Conservation (phyloP, 2,888 invertebrate genomes). For the Choreutis nemorana region DNA sequence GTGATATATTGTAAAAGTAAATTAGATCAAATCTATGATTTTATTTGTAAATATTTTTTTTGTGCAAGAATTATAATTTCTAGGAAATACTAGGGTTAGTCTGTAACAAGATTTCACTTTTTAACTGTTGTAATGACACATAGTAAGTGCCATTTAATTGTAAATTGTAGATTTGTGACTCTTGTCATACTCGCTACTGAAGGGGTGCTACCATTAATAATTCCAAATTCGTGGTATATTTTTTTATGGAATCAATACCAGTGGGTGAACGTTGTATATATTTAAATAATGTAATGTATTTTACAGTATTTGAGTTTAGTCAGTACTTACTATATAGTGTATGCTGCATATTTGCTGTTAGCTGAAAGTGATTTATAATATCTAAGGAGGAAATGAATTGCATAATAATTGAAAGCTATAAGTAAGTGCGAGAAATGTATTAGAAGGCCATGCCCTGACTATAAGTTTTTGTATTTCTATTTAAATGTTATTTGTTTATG, state of each 20-base stretch:
- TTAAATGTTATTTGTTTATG: slow-evolving; percentile 69
- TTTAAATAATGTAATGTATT: slow-evolving; percentile 57
- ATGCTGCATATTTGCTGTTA: slow-evolving; percentile 58
- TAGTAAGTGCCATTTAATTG: slow-evolving; percentile 63
- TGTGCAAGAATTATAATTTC: slow-evolving; percentile 48
- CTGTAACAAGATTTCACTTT: slow-evolving; percentile 66
- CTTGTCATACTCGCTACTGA: slow-evolving; percentile 68
- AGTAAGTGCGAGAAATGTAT: slow-evolving; percentile 55
- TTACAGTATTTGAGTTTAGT: slow-evolving; percentile 64
- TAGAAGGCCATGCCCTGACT: slow-evolving; percentile 56
- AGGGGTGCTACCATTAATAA: slow-evolving; percentile 69
- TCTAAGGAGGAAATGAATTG: slow-evolving; percentile 55
- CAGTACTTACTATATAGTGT: slow-evolving; percentile 63
- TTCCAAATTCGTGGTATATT: slow-evolving; percentile 64
- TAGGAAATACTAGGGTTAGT: slow-evolving; percentile 57
- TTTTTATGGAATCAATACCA: slow-evolving; percentile 64
- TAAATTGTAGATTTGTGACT: slow-evolving; percentile 65
- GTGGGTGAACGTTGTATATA: slow-evolving; percentile 63
- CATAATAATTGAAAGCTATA: slow-evolving; percentile 63
- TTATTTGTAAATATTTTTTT: slow-evolving; percentile 56
- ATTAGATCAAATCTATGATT: slow-evolving; percentile 61
- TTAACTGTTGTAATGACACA: slow-evolving; percentile 59
- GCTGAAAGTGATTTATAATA: slow-evolving; percentile 62
- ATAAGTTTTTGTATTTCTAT: slow-evolving; percentile 65
- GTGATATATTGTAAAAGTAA: slow-evolving; percentile 62